Conservation (phyloP, 1,140 invertebrate genomes). For the Magallana angulata region DNA sequence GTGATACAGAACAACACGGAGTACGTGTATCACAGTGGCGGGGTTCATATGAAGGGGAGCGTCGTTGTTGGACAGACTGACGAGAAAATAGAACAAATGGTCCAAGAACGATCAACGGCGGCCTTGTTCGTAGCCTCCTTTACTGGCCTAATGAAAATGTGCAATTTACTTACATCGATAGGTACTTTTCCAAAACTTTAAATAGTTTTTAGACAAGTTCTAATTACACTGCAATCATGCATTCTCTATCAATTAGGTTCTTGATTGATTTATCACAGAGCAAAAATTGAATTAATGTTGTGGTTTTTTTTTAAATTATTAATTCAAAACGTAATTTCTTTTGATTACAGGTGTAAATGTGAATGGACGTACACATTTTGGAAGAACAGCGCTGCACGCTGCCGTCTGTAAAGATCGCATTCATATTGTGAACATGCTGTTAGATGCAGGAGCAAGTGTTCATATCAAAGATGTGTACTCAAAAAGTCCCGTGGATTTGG, state of each 20-base stretch:
- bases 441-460: slow-evolving; percentile 56
- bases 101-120: slow-evolving; percentile 64
- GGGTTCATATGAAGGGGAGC: slow-evolving; percentile 59
- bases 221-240: too few species aligned
- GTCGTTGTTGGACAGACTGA: slow-evolving; percentile 59
- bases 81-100: slow-evolving; percentile 54
- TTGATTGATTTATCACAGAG: too few species aligned
- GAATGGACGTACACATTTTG: slow-evolving; percentile 63
- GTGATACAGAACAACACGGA: slow-evolving; percentile 61
- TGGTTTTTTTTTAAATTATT: too few species aligned
- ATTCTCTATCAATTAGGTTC: too few species aligned
- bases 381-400: slow-evolving; percentile 66
- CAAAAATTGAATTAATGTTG: too few species aligned
- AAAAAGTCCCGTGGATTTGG: slow-evolving; percentile 57
- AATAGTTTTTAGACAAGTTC: not conserved
- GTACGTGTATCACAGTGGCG: slow-evolving; percentile 65
- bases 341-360: slow-evolving; percentile 63
- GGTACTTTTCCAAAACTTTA: slow-evolving; percentile 58
- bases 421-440: slow-evolving; percentile 62
- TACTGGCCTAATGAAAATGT: slow-evolving; percentile 63
- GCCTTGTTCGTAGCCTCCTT: slow-evolving; percentile 67
- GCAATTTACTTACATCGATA: slow-evolving; percentile 63
- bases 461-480: slow-evolving; percentile 60
- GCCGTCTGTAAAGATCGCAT: slow-evolving; percentile 66
- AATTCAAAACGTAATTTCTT: not conserved